phyloP scores from a whole-genome alignment of 2,113 vertebrate species.

The Brachyhypopomus occidentalis region DNA sequence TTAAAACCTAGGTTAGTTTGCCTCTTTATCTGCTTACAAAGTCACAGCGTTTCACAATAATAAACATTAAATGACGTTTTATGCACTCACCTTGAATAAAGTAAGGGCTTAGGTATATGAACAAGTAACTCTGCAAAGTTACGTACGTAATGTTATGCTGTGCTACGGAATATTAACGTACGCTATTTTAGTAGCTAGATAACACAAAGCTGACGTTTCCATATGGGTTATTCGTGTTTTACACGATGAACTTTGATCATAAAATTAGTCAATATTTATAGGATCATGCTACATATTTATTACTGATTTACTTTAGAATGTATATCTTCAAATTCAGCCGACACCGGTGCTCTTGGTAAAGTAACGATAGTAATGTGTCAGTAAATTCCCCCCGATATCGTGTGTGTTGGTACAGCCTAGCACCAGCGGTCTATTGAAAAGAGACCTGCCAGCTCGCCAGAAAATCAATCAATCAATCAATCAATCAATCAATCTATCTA shows the following conservation, averaged over 20 bases:
- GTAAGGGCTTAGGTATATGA: neutral
- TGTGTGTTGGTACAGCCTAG: neutral
- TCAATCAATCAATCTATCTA: no score
- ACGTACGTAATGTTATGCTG: neutral
- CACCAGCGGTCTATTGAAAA: neutral
- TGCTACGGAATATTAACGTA: neutral
- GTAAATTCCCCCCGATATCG: neutral
- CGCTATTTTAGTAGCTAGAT: constrained; percentile 22
- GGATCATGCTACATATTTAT: no score
- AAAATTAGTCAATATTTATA: neutral
- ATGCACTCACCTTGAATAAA: constrained; percentile 42
- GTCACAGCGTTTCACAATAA: neutral
- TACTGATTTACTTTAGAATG: neutral
- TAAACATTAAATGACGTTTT: neutral
- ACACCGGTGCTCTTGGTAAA: neutral
- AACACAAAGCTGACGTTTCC: neutral
- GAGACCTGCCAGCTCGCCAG: no score
- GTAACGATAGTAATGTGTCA: neutral
- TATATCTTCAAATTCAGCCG: neutral
- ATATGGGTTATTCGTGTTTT: neutral
- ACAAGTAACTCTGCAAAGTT: neutral
- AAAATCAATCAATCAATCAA: no score
- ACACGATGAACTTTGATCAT: neutral
- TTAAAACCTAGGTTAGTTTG: no score
- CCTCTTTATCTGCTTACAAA: neutral